Evolutionary conservation across 2,113 vertebrate species (phyloP).

Genomic region (Pygoscelis adeliae): DNA sequence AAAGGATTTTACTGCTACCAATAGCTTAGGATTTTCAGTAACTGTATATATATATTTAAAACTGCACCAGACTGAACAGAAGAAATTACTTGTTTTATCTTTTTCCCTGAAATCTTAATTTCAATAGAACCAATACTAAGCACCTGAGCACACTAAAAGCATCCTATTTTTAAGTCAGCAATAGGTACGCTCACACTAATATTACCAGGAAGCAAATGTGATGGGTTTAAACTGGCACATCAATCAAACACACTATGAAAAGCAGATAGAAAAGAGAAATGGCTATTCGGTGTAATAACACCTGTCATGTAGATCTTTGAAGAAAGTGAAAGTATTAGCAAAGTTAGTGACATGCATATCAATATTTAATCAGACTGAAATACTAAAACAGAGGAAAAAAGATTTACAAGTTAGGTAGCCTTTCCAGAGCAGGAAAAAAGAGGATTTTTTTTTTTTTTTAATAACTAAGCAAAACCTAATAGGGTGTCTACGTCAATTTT

Average conservation of each 20-base stretch:
- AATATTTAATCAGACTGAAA: background rate
- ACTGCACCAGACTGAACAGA: background rate
- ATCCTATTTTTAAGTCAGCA: background rate
- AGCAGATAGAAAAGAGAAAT: background rate
- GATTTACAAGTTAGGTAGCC: background rate
- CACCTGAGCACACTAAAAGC: background rate
- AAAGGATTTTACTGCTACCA: background rate
- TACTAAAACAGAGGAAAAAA: background rate
- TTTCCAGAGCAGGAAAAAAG: background rate
- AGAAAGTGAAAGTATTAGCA: background rate
- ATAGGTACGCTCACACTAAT: background rate
- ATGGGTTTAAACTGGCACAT: background rate
- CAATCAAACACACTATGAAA: slow-evolving; percentile 24
- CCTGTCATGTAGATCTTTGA: background rate
- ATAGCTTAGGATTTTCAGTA: background rate
- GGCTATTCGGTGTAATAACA: slow-evolving; percentile 11
- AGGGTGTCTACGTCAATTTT: background rate
- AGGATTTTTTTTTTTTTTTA: background rate
- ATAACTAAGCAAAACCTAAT: background rate
- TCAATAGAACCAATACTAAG: background rate
- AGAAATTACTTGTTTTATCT: background rate
- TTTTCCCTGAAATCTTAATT: background rate
- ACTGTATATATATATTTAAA: background rate
- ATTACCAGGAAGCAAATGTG: background rate
- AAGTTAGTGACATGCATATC: background rate